Evolutionary conservation across 1,140 invertebrate genomes (phyloP).

Genomic region (Cydia amplana): DNA sequence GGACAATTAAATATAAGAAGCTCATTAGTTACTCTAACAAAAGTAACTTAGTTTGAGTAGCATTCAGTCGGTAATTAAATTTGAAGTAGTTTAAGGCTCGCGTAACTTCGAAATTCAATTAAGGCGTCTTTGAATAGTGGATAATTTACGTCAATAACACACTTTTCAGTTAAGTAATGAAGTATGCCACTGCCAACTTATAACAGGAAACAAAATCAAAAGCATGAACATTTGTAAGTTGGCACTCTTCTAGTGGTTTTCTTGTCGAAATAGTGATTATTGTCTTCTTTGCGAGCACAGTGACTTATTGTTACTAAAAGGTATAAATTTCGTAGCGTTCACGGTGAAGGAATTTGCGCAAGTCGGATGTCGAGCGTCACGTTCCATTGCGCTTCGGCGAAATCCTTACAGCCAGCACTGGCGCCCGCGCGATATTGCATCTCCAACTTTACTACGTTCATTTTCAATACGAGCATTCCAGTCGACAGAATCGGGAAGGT

Average conservation of each 20-base stretch:
- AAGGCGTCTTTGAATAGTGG: background rate
- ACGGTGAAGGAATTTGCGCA: constrained; percentile 53
- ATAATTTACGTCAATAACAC: background rate
- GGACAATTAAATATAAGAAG: no score
- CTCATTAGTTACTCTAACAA: background rate
- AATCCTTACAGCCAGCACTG: constrained; percentile 40
- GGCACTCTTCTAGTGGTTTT: background rate
- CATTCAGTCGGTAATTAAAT: background rate
- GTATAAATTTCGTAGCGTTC: constrained; percentile 36
- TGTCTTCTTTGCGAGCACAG: background rate
- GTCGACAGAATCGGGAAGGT: background rate
- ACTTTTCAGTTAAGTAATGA: no score
- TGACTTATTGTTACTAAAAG: background rate
- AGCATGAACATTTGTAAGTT: background rate
- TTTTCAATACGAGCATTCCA: constrained; percentile 40
- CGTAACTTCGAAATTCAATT: constrained; percentile 4
- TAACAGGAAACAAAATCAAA: background rate
- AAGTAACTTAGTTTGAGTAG: background rate
- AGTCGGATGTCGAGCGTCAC: constrained; percentile 54
- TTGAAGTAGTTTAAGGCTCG: background rate
- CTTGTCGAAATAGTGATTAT: background rate
- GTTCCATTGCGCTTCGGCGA: constrained; percentile 54
- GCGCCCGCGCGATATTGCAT: constrained; percentile 38
- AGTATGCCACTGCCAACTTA: no score
- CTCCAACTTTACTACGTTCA: constrained; percentile 45